Evolutionary conservation across 2,888 invertebrate species (phyloP).

Genomic region (Ornithoptera alexandrae): DNA sequence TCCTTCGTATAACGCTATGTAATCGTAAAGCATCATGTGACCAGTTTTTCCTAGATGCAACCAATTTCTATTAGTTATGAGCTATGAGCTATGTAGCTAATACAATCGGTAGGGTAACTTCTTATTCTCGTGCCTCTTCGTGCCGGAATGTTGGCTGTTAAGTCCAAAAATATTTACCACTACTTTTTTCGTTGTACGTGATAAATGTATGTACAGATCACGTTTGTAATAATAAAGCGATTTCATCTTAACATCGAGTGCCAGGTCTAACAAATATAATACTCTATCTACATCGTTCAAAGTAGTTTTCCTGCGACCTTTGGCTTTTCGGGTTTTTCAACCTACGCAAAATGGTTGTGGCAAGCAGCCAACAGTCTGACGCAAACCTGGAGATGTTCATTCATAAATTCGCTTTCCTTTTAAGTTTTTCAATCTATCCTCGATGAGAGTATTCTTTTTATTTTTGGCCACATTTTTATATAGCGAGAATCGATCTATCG

Average conservation of each 20-base stretch:
- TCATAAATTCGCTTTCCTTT: slow-evolving; percentile 51
- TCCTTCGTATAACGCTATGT: no score
- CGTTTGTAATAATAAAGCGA: not conserved
- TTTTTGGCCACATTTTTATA: slow-evolving; percentile 12
- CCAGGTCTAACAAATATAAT: slow-evolving; percentile 10
- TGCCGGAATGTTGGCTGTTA: no score
- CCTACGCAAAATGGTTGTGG: slow-evolving; percentile 53
- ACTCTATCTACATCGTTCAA: slow-evolving; percentile 14
- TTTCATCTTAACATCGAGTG: not conserved
- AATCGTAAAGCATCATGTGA: no score
- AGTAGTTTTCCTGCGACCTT: slow-evolving; percentile 47
- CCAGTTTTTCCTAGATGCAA: no score
- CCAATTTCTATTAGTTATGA: no score
- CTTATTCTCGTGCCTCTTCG: no score
- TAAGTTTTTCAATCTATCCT: slow-evolving; percentile 32
- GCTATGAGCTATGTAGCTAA: no score
- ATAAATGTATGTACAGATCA: not conserved
- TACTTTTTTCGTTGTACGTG: not conserved
- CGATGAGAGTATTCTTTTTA: slow-evolving; percentile 10
- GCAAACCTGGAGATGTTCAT: slow-evolving; percentile 50
- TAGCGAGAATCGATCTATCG: not conserved
- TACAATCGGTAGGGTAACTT: no score
- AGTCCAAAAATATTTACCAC: no score
- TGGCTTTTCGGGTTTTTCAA: slow-evolving; percentile 54
- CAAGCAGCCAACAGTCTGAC: slow-evolving; percentile 53